Evolutionary conservation across 2,797 vertebrate species (phyloP), one percentile per base, ranked within the genome.

Genomic region (Semaprochilodus insignis): DNA sequence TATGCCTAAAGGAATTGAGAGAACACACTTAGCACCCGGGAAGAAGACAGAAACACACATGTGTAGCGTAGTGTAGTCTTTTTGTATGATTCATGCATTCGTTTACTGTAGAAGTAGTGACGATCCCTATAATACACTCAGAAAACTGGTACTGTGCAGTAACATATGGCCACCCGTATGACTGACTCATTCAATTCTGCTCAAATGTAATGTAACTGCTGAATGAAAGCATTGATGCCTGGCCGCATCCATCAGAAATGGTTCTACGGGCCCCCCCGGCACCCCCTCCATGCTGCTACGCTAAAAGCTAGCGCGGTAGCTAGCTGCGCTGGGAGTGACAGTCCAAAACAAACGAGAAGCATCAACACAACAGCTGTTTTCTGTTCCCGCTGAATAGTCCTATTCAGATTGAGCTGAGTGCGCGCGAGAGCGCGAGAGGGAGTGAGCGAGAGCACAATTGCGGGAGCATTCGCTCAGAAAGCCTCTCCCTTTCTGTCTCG

Each of bases 321-420:
- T 60, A 71, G 55, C 66, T 8, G 77, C 65, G 44, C 48, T 75
- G 51, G 59, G 74, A 77, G 34, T 2, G 6, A 44, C 13, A 23
- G 54, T 76, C 55, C 66, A 65, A 77, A 82, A 55, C 74, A 77
- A 82, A 77, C 57, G 34, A 54, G 63, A 62, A 36, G 48, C 65
- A 52, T 77, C 55, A 72, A 72, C 62, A 55, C 23, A 57, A 57
- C 13, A 40, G 75, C 75, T 66, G 67, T 66, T 44, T 73, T 70
- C n/a, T 65, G 52, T 74, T 63, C 27, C 23, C 10, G 63, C 25
- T 83, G 65, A 78, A 78, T 66, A 34, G 69, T n/a, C 17, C 60
- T 78, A 83, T 78, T 60, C 63, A 69, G 63, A 82, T 10, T 13
- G 40, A 44, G 40, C 54, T 17, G 25, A 31, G 62, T 7, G 23